A percentile compares a stretch with the other conserved stretches of the same genome.
phyloP scores from a whole-genome alignment of 2,797 vertebrate genomes.

The Argya squamiceps region DNA sequence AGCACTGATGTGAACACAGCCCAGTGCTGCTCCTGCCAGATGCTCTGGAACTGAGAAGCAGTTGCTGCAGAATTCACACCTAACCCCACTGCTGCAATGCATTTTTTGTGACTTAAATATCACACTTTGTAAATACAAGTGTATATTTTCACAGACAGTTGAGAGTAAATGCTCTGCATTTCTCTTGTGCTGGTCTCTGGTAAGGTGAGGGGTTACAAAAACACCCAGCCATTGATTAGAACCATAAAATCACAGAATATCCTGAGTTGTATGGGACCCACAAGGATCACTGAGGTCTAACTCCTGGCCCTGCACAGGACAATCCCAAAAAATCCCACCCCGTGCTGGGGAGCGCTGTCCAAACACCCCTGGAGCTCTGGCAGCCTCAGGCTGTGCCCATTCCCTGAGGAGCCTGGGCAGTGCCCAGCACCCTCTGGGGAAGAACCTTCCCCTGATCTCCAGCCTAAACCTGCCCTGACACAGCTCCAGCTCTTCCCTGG shows the following conservation, averaged over 20 bases:
- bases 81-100: background rate
- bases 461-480: fast-evolving
- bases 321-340: background rate
- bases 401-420: background rate
- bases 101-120: background rate
- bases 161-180: background rate
- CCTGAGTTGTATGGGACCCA: background rate
- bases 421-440: background rate
- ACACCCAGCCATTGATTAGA: background rate
- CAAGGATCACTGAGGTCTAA: fast-evolving
- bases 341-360: fast-evolving
- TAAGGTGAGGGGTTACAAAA: background rate
- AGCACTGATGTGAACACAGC: background rate
- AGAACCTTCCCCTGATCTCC: background rate
- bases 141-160: background rate
- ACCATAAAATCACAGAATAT: background rate
- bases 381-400: background rate
- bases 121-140: background rate
- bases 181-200: background rate
- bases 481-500: background rate
- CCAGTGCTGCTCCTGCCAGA: background rate
- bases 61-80: background rate
- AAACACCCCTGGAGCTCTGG: fast-evolving
- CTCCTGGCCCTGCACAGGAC: background rate
- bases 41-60: background rate